Percentiles rank a stretch among this genome's conserved stretches.
These are phyloP conservation scores for Cyanistes caeruleus DNA, from an alignment of 2,113 vertebrate genomes.

Conservation along the genomic window DNA sequence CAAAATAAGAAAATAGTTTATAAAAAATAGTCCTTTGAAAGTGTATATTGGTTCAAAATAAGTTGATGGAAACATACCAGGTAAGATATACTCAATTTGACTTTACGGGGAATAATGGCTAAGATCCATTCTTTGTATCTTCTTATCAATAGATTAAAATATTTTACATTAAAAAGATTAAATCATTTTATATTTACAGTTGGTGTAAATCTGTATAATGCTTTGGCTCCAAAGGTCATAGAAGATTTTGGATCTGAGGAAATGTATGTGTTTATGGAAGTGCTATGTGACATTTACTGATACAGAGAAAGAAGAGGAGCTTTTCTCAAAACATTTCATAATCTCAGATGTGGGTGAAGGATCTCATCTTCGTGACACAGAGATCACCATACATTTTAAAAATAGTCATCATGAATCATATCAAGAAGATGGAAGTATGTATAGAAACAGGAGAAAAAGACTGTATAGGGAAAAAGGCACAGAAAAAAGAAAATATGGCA, in stretches of 20 bases:
- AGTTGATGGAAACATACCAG: background rate
- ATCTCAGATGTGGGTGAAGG: background rate
- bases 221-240: background rate
- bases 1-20: background rate
- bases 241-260: background rate
- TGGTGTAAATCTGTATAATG: rapidly evolving
- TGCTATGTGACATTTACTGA: background rate
- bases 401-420: background rate
- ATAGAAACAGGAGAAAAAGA: background rate
- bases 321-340: background rate
- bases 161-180: background rate
- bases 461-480: background rate
- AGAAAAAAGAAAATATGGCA: background rate
- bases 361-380: background rate
- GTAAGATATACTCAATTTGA: background rate
- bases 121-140: background rate
- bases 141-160: background rate
- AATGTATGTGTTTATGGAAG: background rate
- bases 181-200: background rate
- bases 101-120: rapidly evolving
- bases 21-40: background rate
- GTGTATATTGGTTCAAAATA: background rate
- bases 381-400: background rate
- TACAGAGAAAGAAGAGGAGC: background rate
- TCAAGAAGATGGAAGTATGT: background rate